Base-by-base conservation (phyloP, 2,888 invertebrate genomes). In the Spilosoma lubricipeda region DNA sequence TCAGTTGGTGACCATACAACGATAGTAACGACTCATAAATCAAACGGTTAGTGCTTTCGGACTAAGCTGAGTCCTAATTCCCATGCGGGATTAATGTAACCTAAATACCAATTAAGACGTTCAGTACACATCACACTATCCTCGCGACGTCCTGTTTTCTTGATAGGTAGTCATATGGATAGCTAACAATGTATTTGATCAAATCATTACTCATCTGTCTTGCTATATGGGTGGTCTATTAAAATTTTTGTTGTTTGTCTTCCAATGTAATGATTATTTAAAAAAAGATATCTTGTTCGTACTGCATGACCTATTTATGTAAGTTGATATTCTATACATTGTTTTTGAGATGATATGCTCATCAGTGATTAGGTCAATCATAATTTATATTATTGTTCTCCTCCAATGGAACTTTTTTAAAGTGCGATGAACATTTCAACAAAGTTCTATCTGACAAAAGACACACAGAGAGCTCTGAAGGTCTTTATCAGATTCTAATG, bases 21-120 rank as follows among this genome's bases (percentile, higher is more conserved):
- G 71, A 74, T 59, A 18, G 71, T 82, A 78, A 82, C 68, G 75
- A 77, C 63, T 73, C 76, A 79, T 90, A 88, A 90, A 89, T 87
- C 86, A 88, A 85, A 85, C 82, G 81, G 83, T 89, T 87, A 87
- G 86, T 85, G 84, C 84, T 87, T 85, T 82, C 74, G 78, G 81
- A 74, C 84, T 87, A 82, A 84, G 84, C 85, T 82, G 77, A 88
- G 90, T 85, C 89, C 89, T 88, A 88, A 85, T 90, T 90, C 90
- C 83, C 90, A 89, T 87, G 84, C 73, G 77, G 80, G 80, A 85
- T 85, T 85, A 88, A 80, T 85, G 79, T 78, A 79, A 80, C 81
- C 88, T 87, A 88, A 87, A 85, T 83, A 86, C 81, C 85, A 82
- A 87, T 88, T 87, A 88, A 87, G 79, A 80, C 74, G 77, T 77